A percentile compares a stretch with the other conserved stretches of the same genome.
Evolutionary conservation across 2,113 vertebrate species (phyloP).

Genomic region (Datnioides undecimradiatus): DNA sequence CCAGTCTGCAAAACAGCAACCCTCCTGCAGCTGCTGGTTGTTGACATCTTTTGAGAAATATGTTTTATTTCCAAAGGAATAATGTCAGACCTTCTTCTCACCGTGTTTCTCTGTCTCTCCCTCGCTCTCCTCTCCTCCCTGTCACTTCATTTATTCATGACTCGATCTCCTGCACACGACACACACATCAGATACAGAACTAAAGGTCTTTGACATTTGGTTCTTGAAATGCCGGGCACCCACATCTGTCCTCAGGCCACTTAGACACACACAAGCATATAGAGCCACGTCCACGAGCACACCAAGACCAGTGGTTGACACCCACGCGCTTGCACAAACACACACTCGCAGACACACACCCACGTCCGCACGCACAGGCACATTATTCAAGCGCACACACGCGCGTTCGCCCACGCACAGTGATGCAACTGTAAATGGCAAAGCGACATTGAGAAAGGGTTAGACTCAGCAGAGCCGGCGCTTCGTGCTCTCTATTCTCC

Average conservation of each 20-base stretch:
- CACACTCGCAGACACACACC: slow-evolving; percentile 30
- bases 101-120: slow-evolving; percentile 15
- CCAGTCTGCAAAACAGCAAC: not conserved
- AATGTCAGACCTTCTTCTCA: slow-evolving; percentile 36
- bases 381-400: slow-evolving; percentile 41
- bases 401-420: slow-evolving; percentile 42
- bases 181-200: slow-evolving; percentile 37
- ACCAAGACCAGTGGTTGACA: slow-evolving; percentile 22
- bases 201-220: slow-evolving; percentile 60
- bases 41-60: slow-evolving; percentile 41
- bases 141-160: slow-evolving; percentile 59
- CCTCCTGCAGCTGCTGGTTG: slow-evolving; percentile 8
- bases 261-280: slow-evolving; percentile 12
- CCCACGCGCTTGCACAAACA: slow-evolving; percentile 27
- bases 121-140: slow-evolving; percentile 21
- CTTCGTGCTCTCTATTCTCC: slow-evolving; percentile 10
- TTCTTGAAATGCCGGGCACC: slow-evolving; percentile 65
- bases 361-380: slow-evolving; percentile 27
- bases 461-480: slow-evolving; percentile 15
- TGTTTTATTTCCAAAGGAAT: slow-evolving; percentile 6
- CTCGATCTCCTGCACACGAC: slow-evolving; percentile 31
- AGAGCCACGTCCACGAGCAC: slow-evolving; percentile 7
- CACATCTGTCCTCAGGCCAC: slow-evolving; percentile 63
- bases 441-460: slow-evolving; percentile 54
- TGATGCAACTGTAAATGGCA: slow-evolving; percentile 65